Evolutionary conservation across 2,797 vertebrate genomes (phyloP).

Genomic region (Argentina silus): DNA sequence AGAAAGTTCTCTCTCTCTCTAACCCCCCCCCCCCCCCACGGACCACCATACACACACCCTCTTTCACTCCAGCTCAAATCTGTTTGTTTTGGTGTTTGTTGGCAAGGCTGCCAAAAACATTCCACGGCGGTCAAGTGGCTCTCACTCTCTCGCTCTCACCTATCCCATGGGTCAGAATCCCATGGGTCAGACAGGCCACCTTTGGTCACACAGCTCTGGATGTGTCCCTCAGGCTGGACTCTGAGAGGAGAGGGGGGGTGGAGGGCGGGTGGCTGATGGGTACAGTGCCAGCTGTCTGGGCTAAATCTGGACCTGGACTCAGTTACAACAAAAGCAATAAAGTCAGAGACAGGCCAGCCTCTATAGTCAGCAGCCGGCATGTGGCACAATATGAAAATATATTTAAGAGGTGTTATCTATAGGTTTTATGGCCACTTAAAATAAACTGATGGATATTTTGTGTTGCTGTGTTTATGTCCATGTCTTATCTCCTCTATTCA

Average conservation of each 20-base stretch:
- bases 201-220: slow-evolving; percentile 29
- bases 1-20: slow-evolving; percentile 33
- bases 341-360: slow-evolving; percentile 21
- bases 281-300: slow-evolving; percentile 56
- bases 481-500: slow-evolving; percentile 13
- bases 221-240: slow-evolving; percentile 23
- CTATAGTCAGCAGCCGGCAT: slow-evolving; percentile 34
- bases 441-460: slow-evolving; percentile 26
- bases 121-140: slow-evolving; percentile 69
- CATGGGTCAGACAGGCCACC: slow-evolving; percentile 47
- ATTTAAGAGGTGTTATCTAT: slow-evolving; percentile 37
- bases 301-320: slow-evolving; percentile 57
- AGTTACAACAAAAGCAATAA: slow-evolving; percentile 49
- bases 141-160: slow-evolving; percentile 65
- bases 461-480: slow-evolving; percentile 34
- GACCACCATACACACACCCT: slow-evolving; percentile 17
- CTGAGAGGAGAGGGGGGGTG: slow-evolving; percentile 20
- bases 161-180: slow-evolving; percentile 51
- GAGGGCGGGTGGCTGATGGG: slow-evolving; percentile 21
- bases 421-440: slow-evolving; percentile 37
- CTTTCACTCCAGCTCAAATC: slow-evolving; percentile 34
- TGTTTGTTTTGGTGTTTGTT: slow-evolving; percentile 35
- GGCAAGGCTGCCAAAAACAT: slow-evolving; percentile 60
- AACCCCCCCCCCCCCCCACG: background rate
- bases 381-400: slow-evolving; percentile 23